Evolutionary conservation across 35 echinoderm and acorn worm species (phyloP).

Genomic region (Ophioderma brevispina): DNA sequence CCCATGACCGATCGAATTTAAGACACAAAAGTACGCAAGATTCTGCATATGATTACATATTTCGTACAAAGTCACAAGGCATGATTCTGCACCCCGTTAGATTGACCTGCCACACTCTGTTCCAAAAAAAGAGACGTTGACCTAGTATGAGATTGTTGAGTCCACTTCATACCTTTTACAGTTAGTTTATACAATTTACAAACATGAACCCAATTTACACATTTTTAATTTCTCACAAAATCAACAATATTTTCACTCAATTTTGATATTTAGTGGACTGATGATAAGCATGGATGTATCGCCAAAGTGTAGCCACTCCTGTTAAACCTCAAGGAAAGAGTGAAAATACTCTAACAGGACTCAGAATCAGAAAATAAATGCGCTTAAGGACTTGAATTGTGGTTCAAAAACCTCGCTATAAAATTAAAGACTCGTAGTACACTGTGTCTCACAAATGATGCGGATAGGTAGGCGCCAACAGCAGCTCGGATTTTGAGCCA

Average conservation of each 20-base stretch:
- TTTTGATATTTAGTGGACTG: not conserved
- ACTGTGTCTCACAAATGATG: no score
- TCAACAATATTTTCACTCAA: not conserved
- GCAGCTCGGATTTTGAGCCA: not conserved
- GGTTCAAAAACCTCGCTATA: no score
- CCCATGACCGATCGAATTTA: no score
- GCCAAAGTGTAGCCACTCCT: not conserved
- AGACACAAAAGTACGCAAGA: not conserved
- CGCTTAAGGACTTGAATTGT: no score
- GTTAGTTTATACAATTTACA: constrained; percentile 1
- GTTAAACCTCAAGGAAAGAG: no score
- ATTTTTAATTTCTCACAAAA: not conserved
- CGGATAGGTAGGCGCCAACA: no score
- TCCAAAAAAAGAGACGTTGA: not conserved
- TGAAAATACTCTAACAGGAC: not conserved
- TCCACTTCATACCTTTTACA: not conserved
- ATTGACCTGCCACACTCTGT: not conserved
- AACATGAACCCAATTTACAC: not conserved
- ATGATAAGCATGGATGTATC: not conserved
- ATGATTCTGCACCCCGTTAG: not conserved
- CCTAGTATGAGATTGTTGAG: not conserved
- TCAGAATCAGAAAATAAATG: not conserved
- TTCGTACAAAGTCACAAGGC: not conserved
- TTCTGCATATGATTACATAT: not conserved
- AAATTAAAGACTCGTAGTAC: no score